Base-by-base conservation (phyloP, 2,888 invertebrate species). In the Drosophila austrosaltans region DNA sequence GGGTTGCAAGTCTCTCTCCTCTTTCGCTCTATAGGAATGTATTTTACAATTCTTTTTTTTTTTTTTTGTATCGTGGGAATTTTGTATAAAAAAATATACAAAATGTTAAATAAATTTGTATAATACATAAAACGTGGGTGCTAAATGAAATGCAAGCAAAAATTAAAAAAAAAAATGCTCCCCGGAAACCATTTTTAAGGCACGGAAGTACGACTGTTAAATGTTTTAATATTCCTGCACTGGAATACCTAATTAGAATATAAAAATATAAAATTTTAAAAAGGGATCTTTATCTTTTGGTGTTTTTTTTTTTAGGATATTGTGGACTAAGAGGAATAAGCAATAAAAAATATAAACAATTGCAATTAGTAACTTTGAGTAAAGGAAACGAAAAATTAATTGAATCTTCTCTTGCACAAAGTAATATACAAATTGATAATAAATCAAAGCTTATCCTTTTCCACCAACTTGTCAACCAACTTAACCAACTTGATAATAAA, bases 1-100 rank as follows among this genome's bases (percentile, higher is more conserved):
- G 74, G 75, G 74, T 72, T 68, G 48, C 74, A 48, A 72, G 62
- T 66, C 58, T 25, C 16, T 30, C 6, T 28, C 57, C 6, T 28
- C 57, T 25, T 8, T 66, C 58, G n/a, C 16, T 12, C 44, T 22
- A 57, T 60, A 75, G 79, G 76, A 63, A 61, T 53, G 84, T 89
- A 89, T 89, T 85, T 84, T 85, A 62, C 76, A 86, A 84, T 81
- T 81, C 75, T 67, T 65, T 63, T 59, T 70, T 48, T 22, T 63
- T 64, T 54, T 65, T 70, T 63, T 39, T 58, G 28, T 32, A 39
- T 39, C 65, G 44, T 65, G 48, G 48, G 48, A 48, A 48, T 48
- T 48, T 48, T 25, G 20, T 48, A 25, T 25, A 48, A 48, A 48
- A 42, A 48, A 25, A 25, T 25, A 48, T 25, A 48, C 25, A 48